Evolutionary conservation across 2,797 vertebrate genomes (phyloP).

Genomic region (Mallotus villosus): DNA sequence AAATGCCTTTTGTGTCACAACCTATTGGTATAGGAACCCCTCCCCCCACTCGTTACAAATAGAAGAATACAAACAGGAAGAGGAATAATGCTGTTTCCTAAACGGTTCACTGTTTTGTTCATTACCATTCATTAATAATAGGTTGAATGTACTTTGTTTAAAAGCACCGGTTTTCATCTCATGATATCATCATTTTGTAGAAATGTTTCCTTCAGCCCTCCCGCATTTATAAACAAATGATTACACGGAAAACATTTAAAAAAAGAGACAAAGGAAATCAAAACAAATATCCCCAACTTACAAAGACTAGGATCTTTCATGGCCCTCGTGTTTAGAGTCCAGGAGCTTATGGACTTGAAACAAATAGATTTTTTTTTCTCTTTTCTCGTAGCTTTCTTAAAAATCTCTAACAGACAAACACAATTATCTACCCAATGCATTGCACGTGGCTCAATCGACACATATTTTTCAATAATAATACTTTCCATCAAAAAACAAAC

Average conservation of each 20-base stretch:
- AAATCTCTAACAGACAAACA: constrained; percentile 89
- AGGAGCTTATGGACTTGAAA: constrained; percentile 83
- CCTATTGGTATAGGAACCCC: constrained; percentile 69
- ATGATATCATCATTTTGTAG: constrained; percentile 78
- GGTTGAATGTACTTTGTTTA: constrained; percentile 87
- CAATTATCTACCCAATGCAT: constrained; percentile 93
- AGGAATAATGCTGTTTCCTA: constrained; percentile 83
- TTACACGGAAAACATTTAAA: constrained; percentile 67
- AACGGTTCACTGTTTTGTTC: constrained; percentile 76
- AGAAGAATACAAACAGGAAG: constrained; percentile 68
- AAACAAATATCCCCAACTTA: constrained; percentile 77
- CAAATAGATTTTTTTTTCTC: constrained; percentile 57
- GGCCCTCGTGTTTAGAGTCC: constrained; percentile 88
- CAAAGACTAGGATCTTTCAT: constrained; percentile 72
- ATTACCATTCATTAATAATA: constrained; percentile 86
- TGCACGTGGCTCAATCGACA: constrained; percentile 94
- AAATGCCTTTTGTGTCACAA: constrained; percentile 79
- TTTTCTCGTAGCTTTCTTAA: constrained; percentile 71
- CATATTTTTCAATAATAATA: constrained; percentile 81
- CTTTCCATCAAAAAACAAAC: constrained; percentile 76
- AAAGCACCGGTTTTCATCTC: constrained; percentile 89
- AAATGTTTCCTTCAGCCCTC: constrained; percentile 88
- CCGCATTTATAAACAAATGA: constrained; percentile 78
- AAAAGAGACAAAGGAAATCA: constrained; percentile 63
- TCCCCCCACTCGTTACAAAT: constrained; percentile 85